A percentile compares a stretch with the other conserved stretches of the same genome.
Evolutionary conservation across 2,797 vertebrate genomes (phyloP).

Genomic region (Oreochromis grahami): DNA sequence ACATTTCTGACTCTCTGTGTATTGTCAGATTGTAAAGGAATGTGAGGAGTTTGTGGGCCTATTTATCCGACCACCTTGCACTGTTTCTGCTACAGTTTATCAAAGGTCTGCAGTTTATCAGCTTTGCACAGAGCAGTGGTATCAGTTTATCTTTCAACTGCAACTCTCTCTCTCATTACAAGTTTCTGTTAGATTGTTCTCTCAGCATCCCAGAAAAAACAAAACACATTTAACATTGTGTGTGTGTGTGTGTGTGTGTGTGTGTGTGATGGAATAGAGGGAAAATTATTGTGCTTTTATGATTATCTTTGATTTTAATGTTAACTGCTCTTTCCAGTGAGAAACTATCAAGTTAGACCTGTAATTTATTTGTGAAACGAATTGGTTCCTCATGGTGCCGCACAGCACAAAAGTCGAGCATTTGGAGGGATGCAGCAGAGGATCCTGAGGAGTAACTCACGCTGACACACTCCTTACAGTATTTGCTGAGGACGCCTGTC

Average conservation of each 20-base stretch:
- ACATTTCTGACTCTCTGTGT: not conserved
- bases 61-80: not conserved
- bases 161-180: not conserved
- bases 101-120: not conserved
- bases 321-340: not conserved
- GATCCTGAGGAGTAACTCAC: slow-evolving; percentile 22
- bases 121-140: not conserved
- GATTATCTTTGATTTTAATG: not conserved
- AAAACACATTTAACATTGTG: not conserved
- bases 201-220: not conserved
- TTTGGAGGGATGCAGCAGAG: slow-evolving; percentile 19
- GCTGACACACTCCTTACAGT: slow-evolving; percentile 11
- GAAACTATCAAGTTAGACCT: not conserved
- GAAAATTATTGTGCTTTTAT: not conserved
- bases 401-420: not conserved
- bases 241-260: not conserved
- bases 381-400: not conserved
- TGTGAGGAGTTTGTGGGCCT: not conserved
- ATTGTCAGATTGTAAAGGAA: not conserved
- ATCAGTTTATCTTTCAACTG: not conserved
- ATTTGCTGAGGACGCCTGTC: slow-evolving; percentile 59
- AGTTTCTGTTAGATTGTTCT: not conserved
- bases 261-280: not conserved
- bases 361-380: not conserved
- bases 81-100: not conserved